phyloP scores from a whole-genome alignment of 53 echinoderm and acorn worm genomes.

The Arbacia lixula region DNA sequence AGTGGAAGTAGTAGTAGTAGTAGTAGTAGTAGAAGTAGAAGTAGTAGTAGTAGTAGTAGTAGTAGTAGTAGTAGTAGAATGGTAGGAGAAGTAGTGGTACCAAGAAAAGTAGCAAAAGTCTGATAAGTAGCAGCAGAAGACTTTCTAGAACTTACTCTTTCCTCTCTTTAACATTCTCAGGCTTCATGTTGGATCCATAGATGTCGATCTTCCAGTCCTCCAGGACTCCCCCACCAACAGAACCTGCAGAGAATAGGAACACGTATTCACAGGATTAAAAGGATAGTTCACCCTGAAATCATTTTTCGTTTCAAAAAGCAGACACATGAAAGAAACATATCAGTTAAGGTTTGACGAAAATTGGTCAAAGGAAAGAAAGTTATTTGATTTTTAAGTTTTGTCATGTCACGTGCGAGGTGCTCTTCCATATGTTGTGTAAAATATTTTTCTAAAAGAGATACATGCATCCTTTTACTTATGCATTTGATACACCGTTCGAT shows the following conservation, averaged over 20 bases:
- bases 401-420: no score
- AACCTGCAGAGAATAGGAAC: constrained; percentile 25
- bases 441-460: no score
- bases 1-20: constrained; percentile 40
- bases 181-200: constrained; percentile 88
- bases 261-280: no score
- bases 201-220: constrained; percentile 80
- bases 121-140: not conserved
- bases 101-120: not conserved
- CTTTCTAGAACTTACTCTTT: constrained; percentile 75
- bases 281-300: no score
- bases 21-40: constrained; percentile 38
- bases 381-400: no score
- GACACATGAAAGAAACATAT: no score
- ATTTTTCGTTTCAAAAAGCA: no score
- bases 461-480: no score
- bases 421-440: no score
- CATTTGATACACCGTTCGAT: no score
- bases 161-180: constrained; percentile 71
- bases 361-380: no score
- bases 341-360: no score
- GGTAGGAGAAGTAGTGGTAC: constrained; percentile 19
- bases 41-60: constrained; percentile 24
- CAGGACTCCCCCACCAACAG: constrained; percentile 48
- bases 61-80: constrained; percentile 8